Conservation (phyloP, 2,113 vertebrate genomes). For the Opisthocomus hoazin region DNA sequence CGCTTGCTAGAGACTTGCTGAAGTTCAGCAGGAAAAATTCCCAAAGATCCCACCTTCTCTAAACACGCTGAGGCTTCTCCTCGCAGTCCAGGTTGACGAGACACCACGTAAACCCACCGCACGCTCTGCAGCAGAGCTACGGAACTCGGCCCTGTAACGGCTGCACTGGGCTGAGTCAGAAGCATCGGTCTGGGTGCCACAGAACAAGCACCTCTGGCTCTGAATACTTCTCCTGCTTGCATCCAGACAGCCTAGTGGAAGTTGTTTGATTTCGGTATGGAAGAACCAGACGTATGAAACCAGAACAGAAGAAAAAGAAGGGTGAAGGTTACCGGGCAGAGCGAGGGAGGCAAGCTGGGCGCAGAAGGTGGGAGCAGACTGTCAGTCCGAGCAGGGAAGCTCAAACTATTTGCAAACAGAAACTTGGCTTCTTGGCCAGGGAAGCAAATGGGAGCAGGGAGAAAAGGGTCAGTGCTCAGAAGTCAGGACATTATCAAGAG, state of each 20-base stretch:
- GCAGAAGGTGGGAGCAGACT: background rate
- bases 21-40: background rate
- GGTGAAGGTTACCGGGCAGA: background rate
- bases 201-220: rapidly evolving
- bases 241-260: background rate
- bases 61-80: background rate
- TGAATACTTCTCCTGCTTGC: background rate
- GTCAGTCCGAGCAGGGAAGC: background rate
- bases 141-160: background rate
- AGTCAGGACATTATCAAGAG: background rate
- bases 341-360: background rate
- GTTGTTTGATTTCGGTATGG: background rate
- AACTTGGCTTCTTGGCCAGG: background rate
- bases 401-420: background rate
- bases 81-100: background rate
- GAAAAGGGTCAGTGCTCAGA: background rate
- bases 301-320: background rate
- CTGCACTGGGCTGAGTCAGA: background rate
- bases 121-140: background rate
- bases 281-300: background rate
- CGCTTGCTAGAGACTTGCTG: background rate
- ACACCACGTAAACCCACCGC: background rate
- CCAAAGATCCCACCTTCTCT: background rate
- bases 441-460: background rate
- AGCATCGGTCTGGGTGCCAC: rapidly evolving